Base-by-base conservation (phyloP, 2,888 invertebrate species). In the Dolichomitus sp. region DNA sequence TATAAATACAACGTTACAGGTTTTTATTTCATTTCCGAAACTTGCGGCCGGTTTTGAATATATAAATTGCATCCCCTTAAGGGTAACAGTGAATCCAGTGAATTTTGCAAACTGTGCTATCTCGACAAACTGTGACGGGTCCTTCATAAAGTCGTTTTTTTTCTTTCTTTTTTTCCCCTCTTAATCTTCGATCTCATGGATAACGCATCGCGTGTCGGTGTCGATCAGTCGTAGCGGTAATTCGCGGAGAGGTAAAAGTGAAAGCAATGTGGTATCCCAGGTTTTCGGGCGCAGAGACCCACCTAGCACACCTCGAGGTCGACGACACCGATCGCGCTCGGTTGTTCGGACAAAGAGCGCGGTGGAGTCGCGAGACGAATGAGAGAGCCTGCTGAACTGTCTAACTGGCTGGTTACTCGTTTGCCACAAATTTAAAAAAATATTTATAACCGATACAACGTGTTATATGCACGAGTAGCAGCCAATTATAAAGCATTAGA, bases 51-150 rank as follows among this genome's bases (percentile, higher is more conserved):
- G 2, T 19, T 17, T 19, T 12, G 3, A 54, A 23, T 54, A 27
- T 19, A 27, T 12, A 54, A 23, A 19, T 27, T 54, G 12, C 23
- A 54, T 2, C 48, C 9, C 37, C 33, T 57, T 37, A 4, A 59
- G 1, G 23, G 85, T 85, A 87, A 89, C 87, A 91, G 91, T 91
- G 91, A 90, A 90, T 91, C 90, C 91, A 90, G 90, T 88, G 9
- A 17, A 59, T 59, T 17, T 17, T 11, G n/a, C 37, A 33, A 17
- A 7, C 6, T 4, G 6, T n/a, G 57, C 57, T 87, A 85, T 88
- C 48, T 48, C 57, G 54, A n/a, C 19, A 23, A 83, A 85, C 87
- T 76, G 69, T 63, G 86, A 88, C 85, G 84, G 86, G 74, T 81
- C 85, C 85, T 88, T 89, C 88, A 89, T 87, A 45, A 40, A 48